Base-by-base conservation (phyloP, 1,140 invertebrate species). In the Drosophila hydei region DNA sequence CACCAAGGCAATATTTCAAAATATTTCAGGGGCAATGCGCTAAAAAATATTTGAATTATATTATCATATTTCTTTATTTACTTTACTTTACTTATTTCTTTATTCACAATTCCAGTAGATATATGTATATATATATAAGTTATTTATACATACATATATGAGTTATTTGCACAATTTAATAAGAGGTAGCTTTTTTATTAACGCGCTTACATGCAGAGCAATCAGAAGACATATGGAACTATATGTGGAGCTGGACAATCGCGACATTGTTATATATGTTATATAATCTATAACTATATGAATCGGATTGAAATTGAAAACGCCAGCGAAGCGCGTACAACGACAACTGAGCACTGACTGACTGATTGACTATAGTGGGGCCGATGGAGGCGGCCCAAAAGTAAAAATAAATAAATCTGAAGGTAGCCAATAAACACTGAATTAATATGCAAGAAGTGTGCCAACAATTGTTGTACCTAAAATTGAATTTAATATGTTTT, bases 371-470 rank as follows among this genome's bases (percentile, higher is more conserved):
- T 38, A 3, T 48, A 40, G 19, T 36, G 40, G 40, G 40, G 30
- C 50, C 45, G 36, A n/a, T 48, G 45, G 51, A 59, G 21, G 48
- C 27, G 52, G 61, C 47, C 69, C 38, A 52, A 36, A 59, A 59
- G 4, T 23, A 16, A 21, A 52, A 36, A 43, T 4, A 54, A 38
- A 45, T 58, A 18, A 36, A 36, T 52, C 60, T 62, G 64, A 80
- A 83, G 67, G 74, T 68, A 69, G 42, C 25, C 65, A 54, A 60
- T 56, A 75, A 68, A 71, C 16, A 45, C 69, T 60, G 43, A 63
- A 87, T 87, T 87, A 78, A 88, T 83, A 87, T 87, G 68, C 81
- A 33, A 25, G 21, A 58, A 63, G 51, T 72, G 78, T 83, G 64
- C 74, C 19, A 9, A 25, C 70, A 65, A 71, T 81, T 72, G 64